Base-by-base conservation (phyloP, 2,888 invertebrate species). In the Trichopoda pennipes region DNA sequence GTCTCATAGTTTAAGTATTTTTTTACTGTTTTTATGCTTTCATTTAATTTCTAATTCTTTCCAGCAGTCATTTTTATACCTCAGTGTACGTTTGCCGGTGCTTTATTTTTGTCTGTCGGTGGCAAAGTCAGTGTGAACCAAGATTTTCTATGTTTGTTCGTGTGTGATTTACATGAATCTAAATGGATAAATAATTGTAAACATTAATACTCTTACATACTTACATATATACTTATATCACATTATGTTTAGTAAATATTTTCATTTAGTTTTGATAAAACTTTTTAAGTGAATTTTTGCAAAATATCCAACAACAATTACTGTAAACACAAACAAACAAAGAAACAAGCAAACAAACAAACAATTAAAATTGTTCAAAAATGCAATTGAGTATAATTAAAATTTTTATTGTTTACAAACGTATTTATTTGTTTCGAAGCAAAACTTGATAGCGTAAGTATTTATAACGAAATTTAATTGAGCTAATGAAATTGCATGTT, bases 1-100 rank as follows among this genome's bases (percentile, higher is more conserved):
- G 35, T 61, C 61, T 55, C 21, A 16, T 32, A 53, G 53, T 75
- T 55, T 69, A 66, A 42, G 60, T 23, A n/a, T 42, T 72, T 32
- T 68, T 68, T 61, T 28, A n/a, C n/a, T n/a, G n/a, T 64, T 17
- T 55, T 72, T 58, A 55, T 32, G 32, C 56, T 69, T 72, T 80
- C 47, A 74, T 73, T 77, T 80, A 69, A 69, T 74, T 76, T 73
- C 55, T 58, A 69, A 74, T 78, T 70, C 74, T 61, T 66, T 70
- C 44, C 3, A 60, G 80, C 69, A 79, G 66, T 68, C 70, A 83
- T 80, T 77, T 77, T 70, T 66, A 83, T 83, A 77, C 64, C 69
- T 70, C 70, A 72, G 51, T 72, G 17, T 38, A 17, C 8, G 17
- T 61, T 28, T 61, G 69, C 72, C 1, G 75, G 70, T 72, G 49